These are phyloP conservation scores for Cephalopterus ornatus DNA, from an alignment of 2,113 vertebrate species.

Conservation along the genomic window DNA sequence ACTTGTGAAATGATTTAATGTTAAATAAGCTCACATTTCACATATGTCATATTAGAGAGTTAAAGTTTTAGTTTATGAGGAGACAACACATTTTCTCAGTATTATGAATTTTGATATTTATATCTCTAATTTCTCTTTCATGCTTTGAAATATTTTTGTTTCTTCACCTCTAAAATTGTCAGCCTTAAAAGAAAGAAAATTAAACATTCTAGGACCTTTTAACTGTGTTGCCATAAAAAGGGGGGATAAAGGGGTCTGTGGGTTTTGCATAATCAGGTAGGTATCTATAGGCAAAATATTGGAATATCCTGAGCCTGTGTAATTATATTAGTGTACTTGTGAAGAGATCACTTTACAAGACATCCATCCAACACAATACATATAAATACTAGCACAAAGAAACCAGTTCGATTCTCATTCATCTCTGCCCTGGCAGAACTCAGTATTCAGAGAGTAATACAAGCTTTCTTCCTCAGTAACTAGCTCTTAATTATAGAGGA, in stretches of 20 bases:
- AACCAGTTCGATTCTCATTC: neutral
- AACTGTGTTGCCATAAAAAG: neutral
- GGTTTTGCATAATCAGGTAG: neutral
- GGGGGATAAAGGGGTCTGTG: neutral
- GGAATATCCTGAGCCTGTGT: neutral
- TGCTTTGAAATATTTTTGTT: neutral
- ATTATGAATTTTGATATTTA: neutral
- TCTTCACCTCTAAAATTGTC: neutral
- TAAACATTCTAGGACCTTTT: neutral
- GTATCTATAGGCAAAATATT: neutral
- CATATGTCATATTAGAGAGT: neutral
- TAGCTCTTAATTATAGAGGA: neutral
- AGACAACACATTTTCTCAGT: neutral
- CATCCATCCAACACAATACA: neutral
- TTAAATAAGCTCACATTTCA: neutral
- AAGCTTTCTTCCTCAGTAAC: neutral
- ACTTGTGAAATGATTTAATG: neutral
- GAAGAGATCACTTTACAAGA: neutral
- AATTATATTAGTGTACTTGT: neutral
- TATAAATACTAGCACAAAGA: neutral
- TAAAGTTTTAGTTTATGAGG: neutral
- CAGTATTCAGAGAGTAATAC: neutral
- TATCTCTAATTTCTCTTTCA: neutral
- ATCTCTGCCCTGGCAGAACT: neutral
- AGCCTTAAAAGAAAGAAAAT: neutral